Conservation (phyloP, 2,888 invertebrate species). For the Epistrophella euchroma region DNA sequence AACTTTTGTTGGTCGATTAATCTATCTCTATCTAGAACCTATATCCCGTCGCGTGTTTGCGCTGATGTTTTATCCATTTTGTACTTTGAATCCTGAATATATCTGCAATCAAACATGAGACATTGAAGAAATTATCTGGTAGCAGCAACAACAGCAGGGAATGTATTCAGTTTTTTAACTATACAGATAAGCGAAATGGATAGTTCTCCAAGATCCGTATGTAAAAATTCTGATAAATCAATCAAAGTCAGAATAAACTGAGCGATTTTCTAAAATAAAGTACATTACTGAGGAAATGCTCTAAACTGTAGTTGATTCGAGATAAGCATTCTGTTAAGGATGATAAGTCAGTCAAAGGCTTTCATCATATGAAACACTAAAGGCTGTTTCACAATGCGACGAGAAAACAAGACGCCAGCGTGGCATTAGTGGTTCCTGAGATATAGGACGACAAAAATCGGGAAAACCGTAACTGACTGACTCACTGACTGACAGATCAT, state of each 20-base stretch:
- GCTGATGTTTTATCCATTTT: constrained; percentile 25
- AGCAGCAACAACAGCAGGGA: constrained; percentile 53
- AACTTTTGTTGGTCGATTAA: not conserved
- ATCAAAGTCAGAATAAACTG: constrained; percentile 46
- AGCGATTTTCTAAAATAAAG: not conserved
- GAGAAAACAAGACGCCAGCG: no score
- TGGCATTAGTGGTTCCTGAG: no score
- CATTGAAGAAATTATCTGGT: constrained; percentile 62
- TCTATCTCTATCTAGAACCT: not conserved
- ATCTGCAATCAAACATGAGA: constrained; percentile 64
- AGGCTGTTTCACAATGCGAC: no score
- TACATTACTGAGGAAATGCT: not conserved
- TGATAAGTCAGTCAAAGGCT: not conserved
- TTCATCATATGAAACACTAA: not conserved
- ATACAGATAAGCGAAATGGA: constrained; percentile 45
- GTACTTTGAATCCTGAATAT: constrained; percentile 48
- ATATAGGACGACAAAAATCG: no score
- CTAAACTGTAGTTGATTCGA: not conserved
- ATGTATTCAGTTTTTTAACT: constrained; percentile 54
- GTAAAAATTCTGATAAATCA: constrained; percentile 72
- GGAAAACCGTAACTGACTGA: no score
- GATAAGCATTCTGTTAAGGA: not conserved
- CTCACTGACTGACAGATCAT: no score
- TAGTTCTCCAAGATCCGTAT: constrained; percentile 56
- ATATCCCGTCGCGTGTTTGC: constrained; percentile 36